Evolutionary conservation across 2,888 invertebrate genomes (phyloP).

Genomic region (Acheta domesticus): DNA sequence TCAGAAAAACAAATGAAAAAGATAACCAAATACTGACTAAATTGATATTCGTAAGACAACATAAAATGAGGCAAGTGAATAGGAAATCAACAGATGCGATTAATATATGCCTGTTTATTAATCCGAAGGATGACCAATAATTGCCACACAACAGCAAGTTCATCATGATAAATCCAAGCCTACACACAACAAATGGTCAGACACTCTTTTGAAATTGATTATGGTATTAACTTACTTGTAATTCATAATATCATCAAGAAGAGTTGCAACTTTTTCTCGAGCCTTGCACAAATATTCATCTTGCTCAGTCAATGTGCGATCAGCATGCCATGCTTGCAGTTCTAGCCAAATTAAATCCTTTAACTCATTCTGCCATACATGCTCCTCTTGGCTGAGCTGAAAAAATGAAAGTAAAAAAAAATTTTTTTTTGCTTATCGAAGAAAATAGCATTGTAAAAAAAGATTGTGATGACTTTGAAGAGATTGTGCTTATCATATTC

Average conservation of each 20-base stretch:
- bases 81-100: no score
- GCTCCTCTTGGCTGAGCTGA: constrained; percentile 78
- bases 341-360: constrained; percentile 91
- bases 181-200: no score
- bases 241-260: constrained; percentile 71
- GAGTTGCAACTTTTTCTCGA: constrained; percentile 64
- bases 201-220: no score
- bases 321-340: constrained; percentile 78
- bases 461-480: background rate
- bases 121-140: no score
- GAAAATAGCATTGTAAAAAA: background rate
- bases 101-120: no score
- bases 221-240: constrained; percentile 57
- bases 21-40: no score
- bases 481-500: background rate
- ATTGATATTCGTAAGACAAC: no score
- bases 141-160: no score
- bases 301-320: constrained; percentile 70
- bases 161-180: no score
- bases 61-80: no score
- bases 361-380: constrained; percentile 81
- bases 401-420: constrained; percentile 32
- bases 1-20: no score
- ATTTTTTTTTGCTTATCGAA: no score
- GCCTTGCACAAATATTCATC: constrained; percentile 72